Conservation (phyloP, 2,797 vertebrate species). For the Australoheros facetus region DNA sequence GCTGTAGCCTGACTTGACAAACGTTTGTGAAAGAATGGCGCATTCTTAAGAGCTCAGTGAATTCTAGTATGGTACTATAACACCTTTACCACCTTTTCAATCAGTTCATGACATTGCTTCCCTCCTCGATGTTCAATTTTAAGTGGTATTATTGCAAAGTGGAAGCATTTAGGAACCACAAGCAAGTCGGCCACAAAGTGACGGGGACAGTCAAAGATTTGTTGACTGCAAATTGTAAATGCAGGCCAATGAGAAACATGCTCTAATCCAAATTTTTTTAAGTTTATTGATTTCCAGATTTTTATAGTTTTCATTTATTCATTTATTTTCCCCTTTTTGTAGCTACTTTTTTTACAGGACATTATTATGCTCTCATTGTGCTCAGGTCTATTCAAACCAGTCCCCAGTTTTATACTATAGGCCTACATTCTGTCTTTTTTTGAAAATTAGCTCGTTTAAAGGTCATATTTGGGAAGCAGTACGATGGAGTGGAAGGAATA, state of each 20-base stretch:
- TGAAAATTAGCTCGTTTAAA: not conserved
- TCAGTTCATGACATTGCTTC: not conserved
- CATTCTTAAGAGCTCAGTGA: not conserved
- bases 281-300: not conserved
- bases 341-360: not conserved
- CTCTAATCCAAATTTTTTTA: not conserved
- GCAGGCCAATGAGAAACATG: not conserved
- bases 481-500: not conserved
- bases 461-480: not conserved
- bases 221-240: not conserved
- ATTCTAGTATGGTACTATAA: not conserved
- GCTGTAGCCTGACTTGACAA: not conserved
- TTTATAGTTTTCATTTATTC: not conserved
- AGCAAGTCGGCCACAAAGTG: not conserved
- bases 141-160: not conserved
- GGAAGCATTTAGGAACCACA: not conserved
- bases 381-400: not conserved
- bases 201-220: not conserved
- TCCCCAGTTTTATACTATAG: not conserved
- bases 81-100: not conserved
- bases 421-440: not conserved
- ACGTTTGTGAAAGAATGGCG: not conserved
- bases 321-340: not conserved
- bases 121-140: not conserved
- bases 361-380: too few relatives aligned